Percentiles rank a stretch among this genome's conserved stretches.
phyloP scores from a whole-genome alignment of 1,140 invertebrate genomes.

The Globodera rostochiensis region DNA sequence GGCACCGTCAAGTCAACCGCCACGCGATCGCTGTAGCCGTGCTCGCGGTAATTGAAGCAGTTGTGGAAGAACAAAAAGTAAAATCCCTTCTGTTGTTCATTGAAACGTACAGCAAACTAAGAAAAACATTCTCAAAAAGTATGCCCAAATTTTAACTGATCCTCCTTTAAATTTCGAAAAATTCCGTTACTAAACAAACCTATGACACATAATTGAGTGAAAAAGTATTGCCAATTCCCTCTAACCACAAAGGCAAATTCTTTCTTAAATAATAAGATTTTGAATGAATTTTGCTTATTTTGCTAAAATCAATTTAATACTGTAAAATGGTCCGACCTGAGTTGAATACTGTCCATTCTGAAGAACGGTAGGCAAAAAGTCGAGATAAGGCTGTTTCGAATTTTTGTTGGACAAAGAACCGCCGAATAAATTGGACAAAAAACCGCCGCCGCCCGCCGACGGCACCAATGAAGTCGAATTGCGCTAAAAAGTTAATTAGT shows the following conservation, averaged over 20 bases:
- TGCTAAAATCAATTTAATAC: too few species aligned
- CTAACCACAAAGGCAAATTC: too few species aligned
- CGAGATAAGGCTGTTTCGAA: slow-evolving; percentile 15
- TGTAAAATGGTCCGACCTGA: neutral
- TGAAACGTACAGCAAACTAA: slow-evolving; percentile 82
- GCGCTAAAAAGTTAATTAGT: neutral
- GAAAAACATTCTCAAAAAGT: slow-evolving; percentile 47
- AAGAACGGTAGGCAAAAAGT: slow-evolving; percentile 29
- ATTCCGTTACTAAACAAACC: too few species aligned
- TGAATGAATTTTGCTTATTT: too few species aligned
- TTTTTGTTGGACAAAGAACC: slow-evolving; percentile 7
- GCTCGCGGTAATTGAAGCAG: slow-evolving; percentile 77
- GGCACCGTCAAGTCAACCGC: slow-evolving; percentile 61
- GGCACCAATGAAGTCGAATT: neutral
- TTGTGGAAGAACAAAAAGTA: slow-evolving; percentile 95
- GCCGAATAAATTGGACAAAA: slow-evolving; percentile 31
- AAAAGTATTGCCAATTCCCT: too few species aligned
- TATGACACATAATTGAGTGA: too few species aligned
- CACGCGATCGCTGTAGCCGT: slow-evolving; percentile 62
- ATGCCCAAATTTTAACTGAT: too few species aligned
- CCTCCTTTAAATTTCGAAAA: too few species aligned
- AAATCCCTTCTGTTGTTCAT: slow-evolving; percentile 81
- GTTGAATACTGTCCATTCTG: slow-evolving; percentile 43
- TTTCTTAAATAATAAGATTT: too few species aligned
- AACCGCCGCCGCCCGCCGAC: neutral